Conservation (phyloP, 2,888 invertebrate genomes). For the Conus canariensis region DNA sequence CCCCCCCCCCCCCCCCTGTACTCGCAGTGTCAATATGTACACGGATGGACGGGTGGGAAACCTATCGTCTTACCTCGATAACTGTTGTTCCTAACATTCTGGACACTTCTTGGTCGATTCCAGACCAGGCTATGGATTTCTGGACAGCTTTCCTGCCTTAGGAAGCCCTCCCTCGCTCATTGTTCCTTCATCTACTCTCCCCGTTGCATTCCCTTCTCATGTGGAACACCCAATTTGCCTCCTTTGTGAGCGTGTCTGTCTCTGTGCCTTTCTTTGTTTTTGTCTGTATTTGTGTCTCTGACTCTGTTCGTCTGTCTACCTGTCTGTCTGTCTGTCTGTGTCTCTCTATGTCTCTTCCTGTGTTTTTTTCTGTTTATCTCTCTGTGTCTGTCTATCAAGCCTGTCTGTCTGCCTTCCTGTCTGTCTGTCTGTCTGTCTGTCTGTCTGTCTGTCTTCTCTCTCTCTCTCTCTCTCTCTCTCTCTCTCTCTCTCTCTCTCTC, state of each 20-base stretch:
- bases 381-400: not conserved
- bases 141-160: not conserved
- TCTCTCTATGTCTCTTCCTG: too few species aligned
- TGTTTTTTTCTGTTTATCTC: too few species aligned
- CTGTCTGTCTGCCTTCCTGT: not conserved
- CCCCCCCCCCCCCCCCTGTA: too few species aligned
- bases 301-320: too few species aligned
- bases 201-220: not conserved
- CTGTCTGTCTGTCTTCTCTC: not conserved
- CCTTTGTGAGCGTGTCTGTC: not conserved
- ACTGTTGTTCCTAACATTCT: too few species aligned
- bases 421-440: not conserved
- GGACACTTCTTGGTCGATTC: too few species aligned
- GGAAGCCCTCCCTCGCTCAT: not conserved
- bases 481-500: not conserved
- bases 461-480: not conserved
- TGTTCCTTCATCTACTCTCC: not conserved
- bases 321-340: too few species aligned
- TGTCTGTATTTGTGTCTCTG: too few species aligned
- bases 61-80: too few species aligned
- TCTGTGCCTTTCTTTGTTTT: too few species aligned
- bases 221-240: not conserved
- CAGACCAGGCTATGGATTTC: not conserved
- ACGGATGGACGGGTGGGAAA: too few species aligned
- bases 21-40: too few species aligned